Percentiles rank a stretch among this genome's conserved stretches.
These are phyloP conservation scores for Lithodes maja DNA, from an alignment of 2,888 invertebrate genomes.

Conservation along the genomic window DNA sequence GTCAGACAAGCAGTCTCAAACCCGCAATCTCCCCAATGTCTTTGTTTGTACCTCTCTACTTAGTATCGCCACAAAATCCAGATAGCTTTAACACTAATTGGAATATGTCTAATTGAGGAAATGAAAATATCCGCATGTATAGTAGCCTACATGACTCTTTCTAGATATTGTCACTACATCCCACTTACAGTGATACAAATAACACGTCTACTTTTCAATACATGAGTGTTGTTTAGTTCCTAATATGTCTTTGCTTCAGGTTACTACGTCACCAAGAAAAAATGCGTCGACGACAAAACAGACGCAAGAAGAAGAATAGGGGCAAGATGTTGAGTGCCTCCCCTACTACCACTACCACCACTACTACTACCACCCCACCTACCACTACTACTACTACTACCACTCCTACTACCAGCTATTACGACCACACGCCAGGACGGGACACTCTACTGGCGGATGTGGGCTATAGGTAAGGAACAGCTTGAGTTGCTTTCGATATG, in stretches of 20 bases:
- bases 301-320: background rate
- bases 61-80: too few relatives aligned
- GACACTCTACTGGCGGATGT: conserved; percentile 28
- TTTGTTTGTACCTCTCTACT: too few relatives aligned
- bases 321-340: background rate
- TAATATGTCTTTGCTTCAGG: background rate
- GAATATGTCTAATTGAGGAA: too few relatives aligned
- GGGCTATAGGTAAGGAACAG: conserved; percentile 22
- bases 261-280: conserved; percentile 9
- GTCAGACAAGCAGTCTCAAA: too few relatives aligned
- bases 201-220: too few relatives aligned
- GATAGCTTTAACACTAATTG: too few relatives aligned
- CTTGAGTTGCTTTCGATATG: background rate
- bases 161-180: too few relatives aligned
- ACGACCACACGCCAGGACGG: background rate
- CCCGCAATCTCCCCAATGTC: too few relatives aligned
- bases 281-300: conserved; percentile 28
- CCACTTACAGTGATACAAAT: too few relatives aligned
- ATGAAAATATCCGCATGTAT: too few relatives aligned
- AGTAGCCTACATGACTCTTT: too few relatives aligned
- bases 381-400: conserved; percentile 32
- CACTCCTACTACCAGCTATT: conserved; percentile 21
- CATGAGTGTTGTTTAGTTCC: too few relatives aligned
- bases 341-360: conserved; percentile 23
- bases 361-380: background rate